These are phyloP conservation scores for Thryonomys swinderianus DNA, from an alignment of 2,113 vertebrate genomes.

Conservation along the genomic window DNA sequence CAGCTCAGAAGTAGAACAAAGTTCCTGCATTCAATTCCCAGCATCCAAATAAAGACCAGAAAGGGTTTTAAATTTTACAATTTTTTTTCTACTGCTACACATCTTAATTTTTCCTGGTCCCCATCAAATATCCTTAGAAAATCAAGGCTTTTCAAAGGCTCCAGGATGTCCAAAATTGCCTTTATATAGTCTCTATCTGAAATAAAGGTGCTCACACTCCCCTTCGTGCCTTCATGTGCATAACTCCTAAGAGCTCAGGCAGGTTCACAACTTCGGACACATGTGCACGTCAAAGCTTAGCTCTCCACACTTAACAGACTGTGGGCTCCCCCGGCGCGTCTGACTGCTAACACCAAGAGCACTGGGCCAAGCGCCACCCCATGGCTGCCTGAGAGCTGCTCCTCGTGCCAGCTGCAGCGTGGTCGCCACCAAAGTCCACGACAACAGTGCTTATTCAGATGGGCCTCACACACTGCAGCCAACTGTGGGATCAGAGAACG, in stretches of 20 bases:
- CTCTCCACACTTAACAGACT: background rate
- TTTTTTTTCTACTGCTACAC: slow-evolving; percentile 21
- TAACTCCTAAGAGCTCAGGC: slow-evolving; percentile 26
- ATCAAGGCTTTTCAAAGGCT: background rate
- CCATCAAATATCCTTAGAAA: slow-evolving; percentile 39
- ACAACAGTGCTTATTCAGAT: too few species aligned
- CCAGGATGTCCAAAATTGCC: background rate
- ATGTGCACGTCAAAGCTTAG: slow-evolving; percentile 14
- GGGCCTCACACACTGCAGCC: too few species aligned
- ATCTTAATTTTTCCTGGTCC: background rate
- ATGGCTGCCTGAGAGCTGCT: too few species aligned
- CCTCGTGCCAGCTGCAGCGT: too few species aligned
- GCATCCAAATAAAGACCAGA: background rate
- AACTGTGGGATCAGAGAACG: too few species aligned
- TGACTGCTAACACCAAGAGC: too few species aligned
- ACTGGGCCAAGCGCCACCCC: too few species aligned
- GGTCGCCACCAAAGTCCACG: too few species aligned
- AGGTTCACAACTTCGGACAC: background rate
- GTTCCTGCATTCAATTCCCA: background rate
- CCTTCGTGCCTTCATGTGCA: background rate
- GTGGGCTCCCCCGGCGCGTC: too few species aligned
- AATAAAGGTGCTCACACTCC: background rate
- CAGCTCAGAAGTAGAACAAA: background rate
- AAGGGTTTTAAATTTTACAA: background rate
- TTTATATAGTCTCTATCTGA: background rate